These are phyloP conservation scores for Heliopora coerulea DNA, from an alignment of 92 coral and sea anemone genomes.

Conservation along the genomic window DNA sequence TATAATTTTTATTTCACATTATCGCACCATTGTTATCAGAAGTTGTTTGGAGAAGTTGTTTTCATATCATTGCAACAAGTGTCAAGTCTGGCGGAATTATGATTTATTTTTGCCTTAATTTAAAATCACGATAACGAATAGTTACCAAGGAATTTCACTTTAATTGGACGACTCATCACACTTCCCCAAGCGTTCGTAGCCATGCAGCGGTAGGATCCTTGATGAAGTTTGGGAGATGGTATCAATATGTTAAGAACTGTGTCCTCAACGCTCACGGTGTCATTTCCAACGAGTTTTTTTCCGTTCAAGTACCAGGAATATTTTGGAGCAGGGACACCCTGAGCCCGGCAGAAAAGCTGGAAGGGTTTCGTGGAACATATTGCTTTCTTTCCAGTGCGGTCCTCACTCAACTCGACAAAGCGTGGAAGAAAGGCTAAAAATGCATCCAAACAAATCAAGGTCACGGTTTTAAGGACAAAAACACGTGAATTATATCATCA, in stretches of 20 bases:
- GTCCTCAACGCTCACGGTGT: not conserved
- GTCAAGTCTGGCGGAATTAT: too few species aligned
- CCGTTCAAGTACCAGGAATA: not conserved
- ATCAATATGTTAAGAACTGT: not conserved
- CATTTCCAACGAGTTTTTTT: not conserved
- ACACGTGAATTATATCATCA: too few species aligned
- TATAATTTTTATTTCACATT: too few species aligned
- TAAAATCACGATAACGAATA: too few species aligned
- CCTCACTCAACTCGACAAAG: not conserved
- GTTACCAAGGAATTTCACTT: conserved; percentile 2
- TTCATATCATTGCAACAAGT: too few species aligned
- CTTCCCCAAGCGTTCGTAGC: conserved; percentile 24
- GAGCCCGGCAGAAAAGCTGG: not conserved
- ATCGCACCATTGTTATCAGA: too few species aligned
- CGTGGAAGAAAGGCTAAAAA: too few species aligned
- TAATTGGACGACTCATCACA: conserved; percentile 16
- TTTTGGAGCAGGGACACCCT: conserved; percentile 14
- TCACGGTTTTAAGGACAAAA: too few species aligned
- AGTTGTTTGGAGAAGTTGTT: too few species aligned
- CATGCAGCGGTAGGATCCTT: conserved; percentile 9
- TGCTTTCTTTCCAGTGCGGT: not conserved
- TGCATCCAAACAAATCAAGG: too few species aligned
- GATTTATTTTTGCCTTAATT: too few species aligned
- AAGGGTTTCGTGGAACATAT: not conserved
- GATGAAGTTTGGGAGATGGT: not conserved